A percentile compares a stretch with the other conserved stretches of the same genome.
Conservation (phyloP, 2,113 vertebrate genomes). For the Lathamus discolor region DNA sequence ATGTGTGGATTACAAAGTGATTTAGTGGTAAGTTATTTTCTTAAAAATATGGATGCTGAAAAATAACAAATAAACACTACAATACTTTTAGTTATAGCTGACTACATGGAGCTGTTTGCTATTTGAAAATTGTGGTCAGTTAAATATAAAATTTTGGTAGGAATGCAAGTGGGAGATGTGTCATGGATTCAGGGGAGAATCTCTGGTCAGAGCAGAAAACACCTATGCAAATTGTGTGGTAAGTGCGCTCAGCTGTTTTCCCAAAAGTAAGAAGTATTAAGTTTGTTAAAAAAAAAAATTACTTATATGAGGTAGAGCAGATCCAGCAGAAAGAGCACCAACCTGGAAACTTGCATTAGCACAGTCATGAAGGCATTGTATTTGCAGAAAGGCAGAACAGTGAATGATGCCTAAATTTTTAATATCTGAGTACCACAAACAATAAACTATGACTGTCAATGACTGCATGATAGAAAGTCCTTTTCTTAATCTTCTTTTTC, state of each 20-base stretch:
- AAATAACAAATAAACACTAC: background rate
- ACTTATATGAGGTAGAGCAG: background rate
- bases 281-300: background rate
- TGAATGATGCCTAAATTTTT: background rate
- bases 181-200: background rate
- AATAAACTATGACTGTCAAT: background rate
- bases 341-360: background rate
- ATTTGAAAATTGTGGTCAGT: background rate
- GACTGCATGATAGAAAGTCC: background rate
- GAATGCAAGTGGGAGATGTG: background rate
- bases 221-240: background rate
- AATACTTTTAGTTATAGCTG: background rate
- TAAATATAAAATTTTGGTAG: background rate
- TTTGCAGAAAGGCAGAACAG: background rate
- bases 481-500: background rate
- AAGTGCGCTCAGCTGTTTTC: background rate
- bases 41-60: background rate
- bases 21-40: background rate
- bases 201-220: background rate
- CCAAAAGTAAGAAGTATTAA: background rate
- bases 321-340: background rate
- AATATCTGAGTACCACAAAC: background rate
- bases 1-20: background rate
- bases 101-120: background rate
- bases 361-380: background rate